Percentiles rank a stretch among this genome's conserved stretches.
Evolutionary conservation across 1,140 invertebrate genomes (phyloP).

Genomic region (Rhynchophorus ferrugineus): DNA sequence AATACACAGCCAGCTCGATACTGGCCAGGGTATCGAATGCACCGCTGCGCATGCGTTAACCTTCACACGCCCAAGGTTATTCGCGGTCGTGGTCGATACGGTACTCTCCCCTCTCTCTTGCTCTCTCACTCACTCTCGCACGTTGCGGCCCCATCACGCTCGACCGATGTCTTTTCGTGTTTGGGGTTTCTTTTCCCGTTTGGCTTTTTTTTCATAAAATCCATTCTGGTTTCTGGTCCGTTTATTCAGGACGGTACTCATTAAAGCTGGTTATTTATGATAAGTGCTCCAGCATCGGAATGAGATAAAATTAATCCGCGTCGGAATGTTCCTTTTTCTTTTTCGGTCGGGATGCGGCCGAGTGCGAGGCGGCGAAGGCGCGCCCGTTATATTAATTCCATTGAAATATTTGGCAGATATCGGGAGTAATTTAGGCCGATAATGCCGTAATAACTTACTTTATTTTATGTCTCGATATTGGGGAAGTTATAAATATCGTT

Average conservation of each 20-base stretch:
- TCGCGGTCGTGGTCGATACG: constrained; percentile 17
- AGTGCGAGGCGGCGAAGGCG: no score
- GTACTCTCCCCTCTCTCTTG: no score
- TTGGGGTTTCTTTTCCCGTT: constrained; percentile 15
- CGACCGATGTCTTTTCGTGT: no score
- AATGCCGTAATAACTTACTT: no score
- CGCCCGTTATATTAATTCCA: not conserved
- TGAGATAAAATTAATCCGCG: constrained; percentile 7
- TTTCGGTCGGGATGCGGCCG: no score
- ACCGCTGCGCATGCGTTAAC: constrained; percentile 9
- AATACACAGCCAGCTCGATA: constrained; percentile 13
- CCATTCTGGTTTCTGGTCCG: constrained; percentile 11
- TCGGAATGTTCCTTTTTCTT: constrained; percentile 5
- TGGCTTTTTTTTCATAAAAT: constrained; percentile 14
- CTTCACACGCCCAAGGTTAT: constrained; percentile 19
- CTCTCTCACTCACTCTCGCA: no score
- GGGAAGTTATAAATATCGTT: no score
- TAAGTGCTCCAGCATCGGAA: constrained; percentile 9
- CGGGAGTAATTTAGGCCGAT: no score
- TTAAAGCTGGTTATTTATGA: constrained; percentile 14
- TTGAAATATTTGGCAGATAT: no score
- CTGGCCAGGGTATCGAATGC: not conserved
- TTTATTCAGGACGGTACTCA: constrained; percentile 14
- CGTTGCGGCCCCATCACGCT: no score
- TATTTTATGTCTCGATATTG: no score